Conservation (phyloP, 2,113 vertebrate genomes). For the Chunga burmeisteri region DNA sequence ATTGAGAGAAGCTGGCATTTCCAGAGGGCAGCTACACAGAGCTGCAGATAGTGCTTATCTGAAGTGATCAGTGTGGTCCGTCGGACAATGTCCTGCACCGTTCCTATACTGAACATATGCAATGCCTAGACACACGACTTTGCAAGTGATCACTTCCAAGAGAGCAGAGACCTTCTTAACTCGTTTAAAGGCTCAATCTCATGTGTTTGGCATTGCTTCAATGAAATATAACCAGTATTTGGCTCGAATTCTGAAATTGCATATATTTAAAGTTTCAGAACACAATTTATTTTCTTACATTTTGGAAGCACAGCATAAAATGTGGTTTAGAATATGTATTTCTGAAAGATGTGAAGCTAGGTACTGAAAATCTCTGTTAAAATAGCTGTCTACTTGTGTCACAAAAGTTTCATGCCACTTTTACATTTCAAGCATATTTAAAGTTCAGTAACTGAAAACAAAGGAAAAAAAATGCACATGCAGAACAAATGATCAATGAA, state of each 20-base stretch:
- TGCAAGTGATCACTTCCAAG: background rate
- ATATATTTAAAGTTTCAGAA: background rate
- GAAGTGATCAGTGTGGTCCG: background rate
- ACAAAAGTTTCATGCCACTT: slow-evolving; percentile 83
- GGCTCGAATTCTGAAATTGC: background rate
- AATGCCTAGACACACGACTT: background rate
- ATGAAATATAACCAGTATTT: background rate
- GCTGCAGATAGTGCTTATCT: background rate
- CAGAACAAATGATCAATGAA: slow-evolving; percentile 71
- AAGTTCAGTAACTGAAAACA: slow-evolving; percentile 78
- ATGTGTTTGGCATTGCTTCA: background rate
- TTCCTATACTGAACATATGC: background rate
- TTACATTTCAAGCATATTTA: slow-evolving; percentile 83
- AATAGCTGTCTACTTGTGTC: slow-evolving; percentile 64
- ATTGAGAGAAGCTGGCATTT: background rate
- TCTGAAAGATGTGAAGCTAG: background rate
- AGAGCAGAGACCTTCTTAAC: background rate
- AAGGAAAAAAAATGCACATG: slow-evolving; percentile 68
- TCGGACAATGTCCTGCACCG: background rate
- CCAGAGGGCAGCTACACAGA: background rate
- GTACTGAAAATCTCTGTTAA: background rate
- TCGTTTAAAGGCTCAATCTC: background rate
- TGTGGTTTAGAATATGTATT: background rate
- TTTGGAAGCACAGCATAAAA: background rate
- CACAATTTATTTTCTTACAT: background rate